A percentile compares a stretch with the other conserved stretches of the same genome.
Evolutionary conservation across 1,140 invertebrate species (phyloP).

Genomic region (Listronotus oregonensis): DNA sequence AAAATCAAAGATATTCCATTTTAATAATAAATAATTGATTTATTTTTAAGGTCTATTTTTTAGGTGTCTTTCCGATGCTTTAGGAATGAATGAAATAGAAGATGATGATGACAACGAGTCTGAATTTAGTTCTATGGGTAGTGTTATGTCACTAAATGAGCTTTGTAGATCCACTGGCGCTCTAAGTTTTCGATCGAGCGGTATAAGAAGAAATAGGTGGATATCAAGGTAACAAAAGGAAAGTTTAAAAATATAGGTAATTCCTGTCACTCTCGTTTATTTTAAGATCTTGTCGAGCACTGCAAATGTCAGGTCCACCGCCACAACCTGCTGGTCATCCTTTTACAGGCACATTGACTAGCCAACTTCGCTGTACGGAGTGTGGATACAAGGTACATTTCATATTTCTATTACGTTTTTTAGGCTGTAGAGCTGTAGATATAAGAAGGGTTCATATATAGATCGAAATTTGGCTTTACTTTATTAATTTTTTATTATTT

Average conservation of each 20-base stretch:
- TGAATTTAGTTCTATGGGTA: constrained; percentile 49
- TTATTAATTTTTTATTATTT: constrained; percentile 8
- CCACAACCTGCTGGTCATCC: constrained; percentile 63
- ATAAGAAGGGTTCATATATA: too few relatives aligned
- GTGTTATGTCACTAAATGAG: constrained; percentile 55
- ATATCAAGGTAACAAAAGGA: constrained; percentile 43
- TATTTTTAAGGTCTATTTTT: too few relatives aligned
- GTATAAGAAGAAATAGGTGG: constrained; percentile 52
- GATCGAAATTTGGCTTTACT: too few relatives aligned
- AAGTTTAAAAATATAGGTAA: too few relatives aligned
- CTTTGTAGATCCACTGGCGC: constrained; percentile 48
- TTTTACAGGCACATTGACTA: constrained; percentile 81
- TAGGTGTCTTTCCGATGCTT: constrained; percentile 73
- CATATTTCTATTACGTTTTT: neutral
- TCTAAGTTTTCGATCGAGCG: constrained; percentile 47
- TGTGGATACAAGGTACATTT: constrained; percentile 74
- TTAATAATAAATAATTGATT: too few relatives aligned
- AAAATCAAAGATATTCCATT: too few relatives aligned
- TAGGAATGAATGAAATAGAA: constrained; percentile 57
- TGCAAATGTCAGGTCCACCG: constrained; percentile 58
- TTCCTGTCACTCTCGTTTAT: neutral
- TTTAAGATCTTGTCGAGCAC: constrained; percentile 53
- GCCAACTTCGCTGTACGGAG: constrained; percentile 78
- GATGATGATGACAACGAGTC: constrained; percentile 38
- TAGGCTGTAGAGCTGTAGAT: neutral